phyloP scores from a whole-genome alignment of 2,113 vertebrate genomes.

The Menidia beryllina region DNA sequence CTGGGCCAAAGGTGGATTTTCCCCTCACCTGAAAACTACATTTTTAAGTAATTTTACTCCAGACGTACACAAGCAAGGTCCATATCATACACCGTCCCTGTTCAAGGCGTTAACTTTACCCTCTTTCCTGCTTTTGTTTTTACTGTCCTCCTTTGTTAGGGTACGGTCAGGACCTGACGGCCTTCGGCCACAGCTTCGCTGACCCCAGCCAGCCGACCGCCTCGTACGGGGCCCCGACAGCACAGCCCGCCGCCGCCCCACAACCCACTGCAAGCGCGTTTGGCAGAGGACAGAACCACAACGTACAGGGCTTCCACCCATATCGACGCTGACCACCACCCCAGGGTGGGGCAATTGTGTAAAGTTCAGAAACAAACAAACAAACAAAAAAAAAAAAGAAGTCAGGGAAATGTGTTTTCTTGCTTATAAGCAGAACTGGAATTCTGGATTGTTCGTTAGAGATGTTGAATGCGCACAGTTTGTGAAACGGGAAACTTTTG shows the following conservation, averaged over 20 bases:
- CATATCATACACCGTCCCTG: background rate
- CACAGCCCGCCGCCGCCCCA: constrained; percentile 88
- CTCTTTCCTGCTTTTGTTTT: background rate
- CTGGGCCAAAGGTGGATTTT: too few species aligned
- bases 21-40: too few species aligned
- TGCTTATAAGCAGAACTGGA: constrained; percentile 78
- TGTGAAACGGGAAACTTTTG: constrained; percentile 68
- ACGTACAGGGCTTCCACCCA: constrained; percentile 98
- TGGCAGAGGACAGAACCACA: constrained; percentile 97
- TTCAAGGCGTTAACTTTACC: background rate
- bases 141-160: constrained; percentile 79
- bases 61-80: background rate
- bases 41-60: background rate
- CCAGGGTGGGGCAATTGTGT: constrained; percentile 48
- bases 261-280: constrained; percentile 89
- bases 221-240: constrained; percentile 89
- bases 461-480: constrained; percentile 69
- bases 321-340: constrained; percentile 91
- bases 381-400: constrained; percentile 58
- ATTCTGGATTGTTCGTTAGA: constrained; percentile 70
- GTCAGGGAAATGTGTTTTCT: constrained; percentile 86
- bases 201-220: constrained; percentile 94
- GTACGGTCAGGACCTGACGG: constrained; percentile 97
- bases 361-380: constrained; percentile 68
- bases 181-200: constrained; percentile 94